Percentiles rank a stretch among this genome's conserved stretches.
phyloP scores from a whole-genome alignment of 2,797 vertebrate genomes.

The Malurus splendens region DNA sequence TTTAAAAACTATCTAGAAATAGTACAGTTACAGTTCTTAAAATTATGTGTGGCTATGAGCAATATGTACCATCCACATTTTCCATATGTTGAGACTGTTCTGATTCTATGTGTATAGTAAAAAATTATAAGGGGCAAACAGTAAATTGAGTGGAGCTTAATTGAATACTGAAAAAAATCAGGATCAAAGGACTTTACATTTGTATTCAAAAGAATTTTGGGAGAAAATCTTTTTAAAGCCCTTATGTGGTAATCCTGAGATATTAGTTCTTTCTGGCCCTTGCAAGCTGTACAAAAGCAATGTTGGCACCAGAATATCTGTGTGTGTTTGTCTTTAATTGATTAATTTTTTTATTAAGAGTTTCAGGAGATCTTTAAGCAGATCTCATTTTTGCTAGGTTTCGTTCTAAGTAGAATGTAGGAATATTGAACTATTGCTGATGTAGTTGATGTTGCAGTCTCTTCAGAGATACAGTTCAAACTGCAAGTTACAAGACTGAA shows the following conservation, averaged over 20 bases:
- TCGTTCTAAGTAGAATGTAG: background rate
- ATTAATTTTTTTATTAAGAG: background rate
- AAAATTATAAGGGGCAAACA: background rate
- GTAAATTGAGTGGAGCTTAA: background rate
- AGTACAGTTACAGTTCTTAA: slow-evolving; percentile 34
- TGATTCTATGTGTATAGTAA: background rate
- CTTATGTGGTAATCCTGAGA: background rate
- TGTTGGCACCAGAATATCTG: background rate
- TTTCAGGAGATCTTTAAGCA: background rate
- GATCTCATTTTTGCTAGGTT: background rate
- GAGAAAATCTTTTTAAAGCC: background rate
- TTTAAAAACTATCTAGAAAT: slow-evolving; percentile 34
- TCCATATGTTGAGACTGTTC: slow-evolving; percentile 22
- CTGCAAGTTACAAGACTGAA: background rate
- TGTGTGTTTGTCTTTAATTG: background rate
- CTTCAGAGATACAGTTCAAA: background rate
- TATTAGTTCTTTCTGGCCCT: background rate
- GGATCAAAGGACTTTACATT: background rate
- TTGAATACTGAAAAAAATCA: background rate
- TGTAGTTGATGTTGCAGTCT: background rate
- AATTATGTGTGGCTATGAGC: slow-evolving; percentile 27
- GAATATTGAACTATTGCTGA: background rate
- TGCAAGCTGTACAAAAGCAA: background rate
- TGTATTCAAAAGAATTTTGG: background rate
- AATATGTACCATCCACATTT: slow-evolving; percentile 36